phyloP scores from a whole-genome alignment of 1,140 invertebrate species.

The Penaeus chinensis region DNA sequence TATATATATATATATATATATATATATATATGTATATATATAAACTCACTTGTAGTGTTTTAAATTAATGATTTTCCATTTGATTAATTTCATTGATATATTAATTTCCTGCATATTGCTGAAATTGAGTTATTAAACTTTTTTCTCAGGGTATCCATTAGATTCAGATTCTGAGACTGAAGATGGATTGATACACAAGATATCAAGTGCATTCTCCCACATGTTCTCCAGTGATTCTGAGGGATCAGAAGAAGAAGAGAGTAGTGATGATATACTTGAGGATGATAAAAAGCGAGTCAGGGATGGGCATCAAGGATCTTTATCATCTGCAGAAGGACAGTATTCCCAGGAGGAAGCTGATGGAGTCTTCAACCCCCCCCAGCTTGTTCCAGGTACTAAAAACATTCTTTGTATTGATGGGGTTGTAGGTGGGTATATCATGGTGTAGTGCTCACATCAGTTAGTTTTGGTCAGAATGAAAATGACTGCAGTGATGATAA shows the following conservation, averaged over 20 bases:
- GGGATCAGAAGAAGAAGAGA: constrained; percentile 47
- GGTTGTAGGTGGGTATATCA: no score
- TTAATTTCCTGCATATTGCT: not conserved
- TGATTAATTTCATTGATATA: not conserved
- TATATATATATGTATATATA: not conserved
- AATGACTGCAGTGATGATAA: no score
- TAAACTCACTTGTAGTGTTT: not conserved
- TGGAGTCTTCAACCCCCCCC: constrained; percentile 25
- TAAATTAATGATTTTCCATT: not conserved
- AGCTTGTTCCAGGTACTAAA: constrained; percentile 26
- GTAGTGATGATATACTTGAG: constrained; percentile 36
- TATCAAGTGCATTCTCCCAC: constrained; percentile 79
- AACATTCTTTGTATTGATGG: no score
- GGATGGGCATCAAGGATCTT: constrained; percentile 13
- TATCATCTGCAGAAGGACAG: constrained; percentile 24
- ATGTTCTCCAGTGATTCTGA: constrained; percentile 74
- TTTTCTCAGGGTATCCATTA: constrained; percentile 72
- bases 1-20: constrained; percentile 13
- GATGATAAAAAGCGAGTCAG: constrained; percentile 21
- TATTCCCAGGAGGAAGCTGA: constrained; percentile 27
- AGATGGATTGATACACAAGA: constrained; percentile 77
- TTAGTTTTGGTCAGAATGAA: not conserved
- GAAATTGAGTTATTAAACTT: not conserved
- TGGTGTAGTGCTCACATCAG: no score
- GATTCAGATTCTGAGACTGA: constrained; percentile 88